Evolutionary conservation across 2,888 invertebrate genomes (phyloP), one percentile per base, ranked within the genome.

Genomic region (Paralinhomoeus sp.): DNA sequence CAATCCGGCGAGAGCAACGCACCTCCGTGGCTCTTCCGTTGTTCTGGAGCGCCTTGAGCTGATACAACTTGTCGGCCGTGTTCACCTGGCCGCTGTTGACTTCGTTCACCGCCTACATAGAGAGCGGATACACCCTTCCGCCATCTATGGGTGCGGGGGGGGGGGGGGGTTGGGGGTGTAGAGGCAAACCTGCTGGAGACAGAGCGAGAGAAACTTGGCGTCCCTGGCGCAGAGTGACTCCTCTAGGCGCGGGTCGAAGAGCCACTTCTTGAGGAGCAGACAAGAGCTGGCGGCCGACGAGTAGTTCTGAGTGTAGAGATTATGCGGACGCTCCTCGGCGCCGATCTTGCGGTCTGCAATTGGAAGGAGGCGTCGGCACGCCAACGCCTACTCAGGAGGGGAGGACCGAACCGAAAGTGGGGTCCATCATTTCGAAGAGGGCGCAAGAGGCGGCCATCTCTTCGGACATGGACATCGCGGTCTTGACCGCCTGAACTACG

Each of bases 291-390:
- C 84, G 33, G 93, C 91, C 15, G 93, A 93, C 51, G 85, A 85
- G 64, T 93, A 97, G 69, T 97, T 97, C 69, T 93, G 91, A 55
- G 97, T 87, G 70, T 97, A 97, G 50, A 97, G 72, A 57, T 85
- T 82, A 69, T 97, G 93, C 0, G 93, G 93, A 54, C 83, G 80
- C 69, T 97, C 97, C 63, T 78, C 77, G 1, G 81, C 76, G 56
- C 80, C 80, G 48, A 97, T 69, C 67, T 89, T 89, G 44, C 93
- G 75, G 64, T 91, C 89, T 83, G 68, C n/a, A 68, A 47, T 18
- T 9, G 7, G 12, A 12, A 27, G 27, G 12, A 27, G 27, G 7
- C 7, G 5, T 12, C 27, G 7, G 27, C 5, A 27, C 27, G 27
- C 27, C 7, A 27, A 12, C 27, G 27, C 27, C 5, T 9, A 5